Evolutionary conservation across 2,888 invertebrate genomes (phyloP), one percentile per base, ranked within the genome.

Genomic region (Drosophila paracracens): DNA sequence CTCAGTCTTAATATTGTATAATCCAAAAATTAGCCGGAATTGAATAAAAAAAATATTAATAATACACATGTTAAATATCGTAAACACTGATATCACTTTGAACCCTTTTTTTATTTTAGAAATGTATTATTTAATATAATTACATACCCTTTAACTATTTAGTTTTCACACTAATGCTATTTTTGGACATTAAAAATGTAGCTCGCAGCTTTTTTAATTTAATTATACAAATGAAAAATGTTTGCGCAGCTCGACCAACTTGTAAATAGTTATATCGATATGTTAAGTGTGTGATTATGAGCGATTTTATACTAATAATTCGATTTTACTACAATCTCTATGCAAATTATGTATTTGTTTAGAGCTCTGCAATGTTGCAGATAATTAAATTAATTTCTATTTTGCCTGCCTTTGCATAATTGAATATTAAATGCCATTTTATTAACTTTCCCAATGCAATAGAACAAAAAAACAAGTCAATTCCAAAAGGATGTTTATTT

Each of bases 361-460:
- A 16, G 43, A 36, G 38, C 38, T 43, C 31, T 59, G 53, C 53
- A 70, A 67, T 76, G 51, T 68, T 69, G 66, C 51, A 43, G 73
- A 70, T 75, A 80, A 82, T 82, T 80, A 69, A 84, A 79, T 84
- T 79, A 63, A 82, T 77, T 74, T 73, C 33, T 16, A 68, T 75
- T 69, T 70, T 77, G 57, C 70, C 77, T 79, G 65, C 64, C 43
- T 38, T 36, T 25, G 58, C 67, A 75, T 75, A 70, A 70, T 64
- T 74, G 40, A 38, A 63, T 76, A 36, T 69, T 25, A 53, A 72
- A 72, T 58, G 56, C 21, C 53, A 4, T 69, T 64, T 61, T 60
- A 56, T 52, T 36, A 46, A 38, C 25, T 50, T 53, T 29, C 31
- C 16, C 25, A 38, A 29, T 25, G 25, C 10, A 25, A 29, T 6